Evolutionary conservation across 2,888 invertebrate genomes (phyloP), one percentile per base, ranked within the genome.

Genomic region (Hofmannophila pseudospretella): DNA sequence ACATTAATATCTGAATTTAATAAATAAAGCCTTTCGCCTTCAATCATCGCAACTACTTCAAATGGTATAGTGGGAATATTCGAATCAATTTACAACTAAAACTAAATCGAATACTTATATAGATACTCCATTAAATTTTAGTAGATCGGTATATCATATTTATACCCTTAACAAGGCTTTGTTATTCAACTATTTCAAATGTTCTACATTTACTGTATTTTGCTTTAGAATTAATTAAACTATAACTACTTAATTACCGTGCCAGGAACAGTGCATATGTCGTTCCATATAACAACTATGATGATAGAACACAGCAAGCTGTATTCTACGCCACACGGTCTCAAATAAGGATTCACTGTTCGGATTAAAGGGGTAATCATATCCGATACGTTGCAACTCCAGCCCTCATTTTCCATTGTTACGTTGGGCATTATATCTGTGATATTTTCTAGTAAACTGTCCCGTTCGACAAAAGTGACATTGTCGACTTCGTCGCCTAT

Each of bases 281-380:
- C 92, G 66, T 93, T 93, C 93, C 94, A 95, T 77, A 95, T 93
- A 47, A 94, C 92, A 58, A 91, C 92, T 49, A 93, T 88, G 46
- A 94, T 90, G 44, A 94, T 92, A 1, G 94, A 94, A 57, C 94
- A 94, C 45, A 95, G 89, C 39, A 95, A 86, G 55, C 94, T 93
- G 79, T 94, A 95, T 67, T 95, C 94, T 41, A 95, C 93, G 34
- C 93, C 93, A 64, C 94, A 94, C 0, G 95, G 94, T 61, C 93
- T 93, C 55, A 95, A 88, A 67, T 94, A 94, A 2, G 93, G 93
- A 44, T 93, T 91, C n/a, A 93, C 90, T 53, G 88, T 88, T 52
- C 87, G 80, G 14, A 92, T 89, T 38, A 92, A 67, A 32, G 89
- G 88, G 8, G 89, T 89, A 53, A 92, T 89, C 63, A 91, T 90